Percentiles rank a stretch among this genome's conserved stretches.
Conservation (phyloP, 2,113 vertebrate species). For the Sakesphorus luctuosus region DNA sequence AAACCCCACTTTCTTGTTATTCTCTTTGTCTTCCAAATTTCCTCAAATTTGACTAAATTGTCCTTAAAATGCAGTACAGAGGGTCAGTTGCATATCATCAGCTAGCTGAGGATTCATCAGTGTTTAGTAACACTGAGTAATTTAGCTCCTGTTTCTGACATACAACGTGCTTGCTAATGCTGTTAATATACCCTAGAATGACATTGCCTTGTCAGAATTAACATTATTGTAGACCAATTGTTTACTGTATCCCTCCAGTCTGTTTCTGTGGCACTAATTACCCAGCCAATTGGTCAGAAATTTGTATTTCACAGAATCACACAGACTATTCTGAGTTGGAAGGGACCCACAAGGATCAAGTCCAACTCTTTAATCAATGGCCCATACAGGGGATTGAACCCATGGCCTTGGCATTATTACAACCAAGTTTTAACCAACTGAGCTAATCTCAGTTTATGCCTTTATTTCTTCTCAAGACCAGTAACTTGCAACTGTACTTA, state of each 20-base stretch:
- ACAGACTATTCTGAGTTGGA: too few species aligned
- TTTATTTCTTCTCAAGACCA: background rate
- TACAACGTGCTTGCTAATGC: background rate
- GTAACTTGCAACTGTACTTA: background rate
- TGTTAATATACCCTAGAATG: background rate
- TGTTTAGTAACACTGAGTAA: background rate
- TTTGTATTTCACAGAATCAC: background rate
- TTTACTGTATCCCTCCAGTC: background rate
- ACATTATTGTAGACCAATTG: background rate
- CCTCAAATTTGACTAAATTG: background rate
- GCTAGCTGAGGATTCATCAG: background rate
- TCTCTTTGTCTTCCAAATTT: background rate
- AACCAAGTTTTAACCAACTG: too few species aligned
- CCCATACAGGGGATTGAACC: too few species aligned
- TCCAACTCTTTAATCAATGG: too few species aligned
- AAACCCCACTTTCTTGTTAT: background rate
- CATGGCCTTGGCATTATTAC: too few species aligned
- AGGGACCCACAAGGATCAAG: too few species aligned
- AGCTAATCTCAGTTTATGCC: background rate
- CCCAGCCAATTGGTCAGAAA: background rate
- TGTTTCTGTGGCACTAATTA: background rate
- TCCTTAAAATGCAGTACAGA: background rate
- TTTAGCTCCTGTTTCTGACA: background rate
- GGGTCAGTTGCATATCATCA: rapidly evolving
- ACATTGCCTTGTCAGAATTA: background rate